A percentile compares a stretch with the other conserved stretches of the same genome.
Evolutionary conservation across 2,113 vertebrate species (phyloP).

Genomic region (Malurus alboscapulatus): DNA sequence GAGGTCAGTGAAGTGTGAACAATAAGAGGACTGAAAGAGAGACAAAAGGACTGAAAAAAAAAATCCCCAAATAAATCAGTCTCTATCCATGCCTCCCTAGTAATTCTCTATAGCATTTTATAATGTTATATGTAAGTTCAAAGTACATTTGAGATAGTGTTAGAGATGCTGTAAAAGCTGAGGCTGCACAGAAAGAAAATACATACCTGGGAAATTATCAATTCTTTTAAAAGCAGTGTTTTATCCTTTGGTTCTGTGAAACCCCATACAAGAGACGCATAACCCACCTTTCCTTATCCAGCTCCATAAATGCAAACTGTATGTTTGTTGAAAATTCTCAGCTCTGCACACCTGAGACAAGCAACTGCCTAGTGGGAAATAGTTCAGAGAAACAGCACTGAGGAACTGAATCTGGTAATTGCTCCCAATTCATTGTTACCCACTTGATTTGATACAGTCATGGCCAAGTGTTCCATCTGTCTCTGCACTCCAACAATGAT

Average conservation of each 20-base stretch:
- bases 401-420: constrained; percentile 33
- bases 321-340: constrained; percentile 34
- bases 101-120: not conserved
- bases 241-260: not conserved
- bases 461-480: constrained; percentile 70
- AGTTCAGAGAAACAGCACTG: constrained; percentile 14
- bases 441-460: constrained; percentile 54
- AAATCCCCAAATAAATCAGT: not conserved
- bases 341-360: not conserved
- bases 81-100: not conserved
- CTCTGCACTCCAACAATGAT: constrained; percentile 54
- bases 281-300: not conserved
- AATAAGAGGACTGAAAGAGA: not conserved
- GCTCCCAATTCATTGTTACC: constrained; percentile 25
- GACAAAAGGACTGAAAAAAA: not conserved
- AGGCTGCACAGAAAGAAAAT: not conserved
- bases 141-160: not conserved
- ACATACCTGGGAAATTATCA: not conserved
- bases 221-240: not conserved
- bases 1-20: not conserved
- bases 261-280: not conserved
- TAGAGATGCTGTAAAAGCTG: not conserved
- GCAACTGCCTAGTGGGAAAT: not conserved
- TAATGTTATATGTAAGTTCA: not conserved
- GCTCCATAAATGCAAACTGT: not conserved